Evolutionary conservation across 2,113 vertebrate genomes (phyloP), one percentile per base, ranked within the genome.

Genomic region (Hyaena hyaena): DNA sequence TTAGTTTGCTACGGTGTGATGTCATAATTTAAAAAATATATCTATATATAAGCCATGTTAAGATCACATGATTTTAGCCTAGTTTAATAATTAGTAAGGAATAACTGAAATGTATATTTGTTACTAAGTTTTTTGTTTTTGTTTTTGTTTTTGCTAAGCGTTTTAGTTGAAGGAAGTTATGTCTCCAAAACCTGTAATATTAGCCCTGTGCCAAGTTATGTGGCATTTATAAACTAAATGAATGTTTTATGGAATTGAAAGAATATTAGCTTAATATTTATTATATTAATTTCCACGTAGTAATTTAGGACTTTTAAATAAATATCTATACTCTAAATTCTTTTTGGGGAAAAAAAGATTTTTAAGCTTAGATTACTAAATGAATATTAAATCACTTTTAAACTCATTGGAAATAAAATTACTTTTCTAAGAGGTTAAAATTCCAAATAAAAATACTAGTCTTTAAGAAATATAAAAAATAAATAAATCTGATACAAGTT

Each of bases 331-430:
- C 9, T 28, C 33, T 96, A 83, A 85, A 61, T 95, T 83, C 31
- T 77, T 95, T 80, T 79, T 24, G 74, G 39, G 28, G 1, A 6
- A 88, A 82, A 26, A 45, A 84, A 55, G 2, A 31, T 5, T 35
- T 81, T 80, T 73, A 90, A 79, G n/a, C 28, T 87, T 82, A 73
- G 16, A 85, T 58, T 97, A 87, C 45, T 33, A 24, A 83, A 53
- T 69, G 31, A 94, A 61, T 89, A 45, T 68, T 86, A 81, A 95
- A 53, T 89, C 4, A 82, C 80, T 58, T 85, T 96, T 84, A 50
- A 93, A 84, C 39, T 65, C 2, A 66, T 68, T 95, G 88, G 58
- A 71, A 94, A 96, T 93, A 82, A 93, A 65, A 58, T 95, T 91
- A 50, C 7, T 85, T 96, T 79, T 88, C 12, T 93, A 33, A 89